These are phyloP conservation scores for Resseliella maxima DNA, from an alignment of 2,888 invertebrate genomes.

Conservation along the genomic window DNA sequence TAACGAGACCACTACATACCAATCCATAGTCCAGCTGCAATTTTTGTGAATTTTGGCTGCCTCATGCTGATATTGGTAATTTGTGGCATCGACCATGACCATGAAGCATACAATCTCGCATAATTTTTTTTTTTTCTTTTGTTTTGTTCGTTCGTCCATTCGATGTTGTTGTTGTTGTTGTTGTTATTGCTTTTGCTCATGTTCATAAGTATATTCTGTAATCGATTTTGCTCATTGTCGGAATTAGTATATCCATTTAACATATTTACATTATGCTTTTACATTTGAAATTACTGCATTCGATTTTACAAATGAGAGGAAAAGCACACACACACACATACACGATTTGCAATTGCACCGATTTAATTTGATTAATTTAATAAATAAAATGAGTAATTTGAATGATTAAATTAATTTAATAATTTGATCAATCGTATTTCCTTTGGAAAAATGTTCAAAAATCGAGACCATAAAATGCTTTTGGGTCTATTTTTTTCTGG, in stretches of 20 bases:
- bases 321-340: no score
- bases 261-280: no score
- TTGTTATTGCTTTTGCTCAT: not conserved
- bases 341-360: no score
- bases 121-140: not conserved
- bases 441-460: no score
- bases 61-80: slow-evolving; percentile 1
- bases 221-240: not conserved
- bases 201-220: not conserved
- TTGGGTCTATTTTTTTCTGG: no score
- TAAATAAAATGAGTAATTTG: no score
- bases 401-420: no score
- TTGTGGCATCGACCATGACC: slow-evolving; percentile 19
- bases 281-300: not conserved
- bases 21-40: not conserved
- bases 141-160: not conserved
- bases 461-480: no score
- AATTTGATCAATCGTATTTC: no score
- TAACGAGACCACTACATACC: not conserved
- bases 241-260: not conserved
- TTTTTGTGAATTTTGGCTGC: not conserved
- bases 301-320: no score
- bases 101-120: slow-evolving; percentile 11
- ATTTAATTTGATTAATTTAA: no score
- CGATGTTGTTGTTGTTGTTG: no score